phyloP scores from a whole-genome alignment of 2,113 vertebrate species.

The Chamaetylas fuelleborni region DNA sequence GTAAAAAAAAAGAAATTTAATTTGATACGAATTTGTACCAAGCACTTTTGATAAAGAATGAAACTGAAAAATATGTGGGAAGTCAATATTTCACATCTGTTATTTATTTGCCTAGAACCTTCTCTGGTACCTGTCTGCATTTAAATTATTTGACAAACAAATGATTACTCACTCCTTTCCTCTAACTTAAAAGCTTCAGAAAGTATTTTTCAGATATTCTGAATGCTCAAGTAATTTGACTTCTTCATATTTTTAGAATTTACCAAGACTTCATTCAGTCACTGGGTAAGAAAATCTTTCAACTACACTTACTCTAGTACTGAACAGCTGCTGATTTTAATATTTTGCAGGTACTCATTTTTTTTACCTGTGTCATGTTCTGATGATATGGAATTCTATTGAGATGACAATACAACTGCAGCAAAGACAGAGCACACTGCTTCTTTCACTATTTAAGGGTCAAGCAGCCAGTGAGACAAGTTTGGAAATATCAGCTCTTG shows the following conservation, averaged over 20 bases:
- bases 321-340: not conserved
- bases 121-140: not conserved
- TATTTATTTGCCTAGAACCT: constrained; percentile 3
- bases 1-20: not conserved
- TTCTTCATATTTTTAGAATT: not conserved
- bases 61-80: not conserved
- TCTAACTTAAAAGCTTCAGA: not conserved
- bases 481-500: not conserved
- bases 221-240: not conserved
- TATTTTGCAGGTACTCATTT: not conserved
- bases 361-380: not conserved
- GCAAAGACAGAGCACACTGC: not conserved
- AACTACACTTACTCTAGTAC: not conserved
- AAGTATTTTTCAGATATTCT: not conserved
- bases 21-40: not conserved
- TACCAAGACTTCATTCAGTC: not conserved
- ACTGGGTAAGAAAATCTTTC: not conserved
- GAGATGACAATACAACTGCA: not conserved
- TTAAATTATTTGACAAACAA: not conserved
- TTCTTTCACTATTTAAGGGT: not conserved
- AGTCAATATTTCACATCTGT: not conserved
- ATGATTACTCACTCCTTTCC: not conserved
- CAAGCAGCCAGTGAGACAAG: not conserved
- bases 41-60: not conserved
- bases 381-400: not conserved